phyloP scores from a whole-genome alignment of 1,140 invertebrate genomes.

The Leptopilina boulardi region DNA sequence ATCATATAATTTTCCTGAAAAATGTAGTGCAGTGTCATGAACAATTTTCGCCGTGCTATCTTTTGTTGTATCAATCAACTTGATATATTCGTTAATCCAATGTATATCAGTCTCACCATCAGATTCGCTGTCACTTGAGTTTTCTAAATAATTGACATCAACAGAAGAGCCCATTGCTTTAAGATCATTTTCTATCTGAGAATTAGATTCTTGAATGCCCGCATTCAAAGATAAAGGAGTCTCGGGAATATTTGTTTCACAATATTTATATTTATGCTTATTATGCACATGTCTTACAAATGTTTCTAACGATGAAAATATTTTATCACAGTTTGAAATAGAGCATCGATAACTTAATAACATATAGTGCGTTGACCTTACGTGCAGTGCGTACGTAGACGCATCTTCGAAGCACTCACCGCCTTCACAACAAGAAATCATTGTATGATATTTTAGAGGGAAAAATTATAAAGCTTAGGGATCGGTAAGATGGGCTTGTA shows the following conservation, averaged over 20 bases:
- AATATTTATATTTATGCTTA: too few relatives aligned
- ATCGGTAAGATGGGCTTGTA: too few relatives aligned
- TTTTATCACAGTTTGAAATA: not conserved
- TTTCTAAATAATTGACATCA: not conserved
- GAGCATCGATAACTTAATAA: not conserved
- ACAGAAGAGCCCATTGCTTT: not conserved
- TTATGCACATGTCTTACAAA: not conserved
- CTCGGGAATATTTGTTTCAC: too few relatives aligned
- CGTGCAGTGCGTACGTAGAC: too few relatives aligned
- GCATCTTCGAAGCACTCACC: too few relatives aligned
- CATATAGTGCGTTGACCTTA: not conserved
- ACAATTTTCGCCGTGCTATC: not conserved
- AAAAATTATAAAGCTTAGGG: too few relatives aligned
- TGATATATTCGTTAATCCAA: not conserved
- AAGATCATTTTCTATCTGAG: too few relatives aligned
- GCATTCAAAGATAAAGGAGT: too few relatives aligned
- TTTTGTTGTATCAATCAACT: too few relatives aligned
- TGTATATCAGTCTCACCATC: not conserved
- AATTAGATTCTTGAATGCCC: too few relatives aligned
- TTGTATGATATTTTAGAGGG: too few relatives aligned
- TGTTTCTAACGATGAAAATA: not conserved
- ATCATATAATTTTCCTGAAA: not conserved
- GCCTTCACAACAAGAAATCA: too few relatives aligned
- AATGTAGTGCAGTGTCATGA: not conserved
- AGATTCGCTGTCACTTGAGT: not conserved